phyloP scores from a whole-genome alignment of 35 echinoderm and acorn worm genomes.

The Ophiothrix spiculata region DNA sequence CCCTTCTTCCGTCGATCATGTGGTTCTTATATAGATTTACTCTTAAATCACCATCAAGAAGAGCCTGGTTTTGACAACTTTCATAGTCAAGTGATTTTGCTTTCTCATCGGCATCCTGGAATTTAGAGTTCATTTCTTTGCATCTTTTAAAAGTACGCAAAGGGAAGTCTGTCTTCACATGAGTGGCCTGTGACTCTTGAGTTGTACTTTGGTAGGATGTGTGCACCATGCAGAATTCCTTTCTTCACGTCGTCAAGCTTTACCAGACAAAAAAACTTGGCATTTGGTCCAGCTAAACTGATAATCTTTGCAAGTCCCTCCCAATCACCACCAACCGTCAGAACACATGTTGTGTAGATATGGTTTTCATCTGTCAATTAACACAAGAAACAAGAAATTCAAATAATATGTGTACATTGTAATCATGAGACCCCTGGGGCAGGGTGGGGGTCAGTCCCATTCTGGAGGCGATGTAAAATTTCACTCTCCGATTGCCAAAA shows the following conservation, averaged over 20 bases:
- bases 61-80: neutral
- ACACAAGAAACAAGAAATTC: neutral
- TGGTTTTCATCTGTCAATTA: neutral
- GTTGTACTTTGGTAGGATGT: neutral
- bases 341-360: neutral
- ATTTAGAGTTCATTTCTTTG: neutral
- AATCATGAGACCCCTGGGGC: too few species aligned
- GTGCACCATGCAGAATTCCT: neutral
- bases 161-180: neutral
- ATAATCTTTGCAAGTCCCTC: neutral
- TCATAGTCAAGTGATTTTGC: neutral
- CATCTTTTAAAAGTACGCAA: neutral
- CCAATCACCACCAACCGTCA: neutral
- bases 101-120: neutral
- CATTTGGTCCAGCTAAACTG: conserved; percentile 7
- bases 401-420: too few species aligned
- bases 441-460: too few species aligned
- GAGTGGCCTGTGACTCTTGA: neutral
- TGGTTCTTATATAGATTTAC: too few species aligned
- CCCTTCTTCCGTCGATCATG: too few species aligned
- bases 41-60: neutral
- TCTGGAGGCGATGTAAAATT: too few species aligned
- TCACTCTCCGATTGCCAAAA: too few species aligned
- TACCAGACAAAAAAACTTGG: neutral
- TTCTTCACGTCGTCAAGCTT: neutral